These are phyloP conservation scores for Ichneumoninae sp. DNA, from an alignment of 2,888 invertebrate genomes.

Conservation along the genomic window DNA sequence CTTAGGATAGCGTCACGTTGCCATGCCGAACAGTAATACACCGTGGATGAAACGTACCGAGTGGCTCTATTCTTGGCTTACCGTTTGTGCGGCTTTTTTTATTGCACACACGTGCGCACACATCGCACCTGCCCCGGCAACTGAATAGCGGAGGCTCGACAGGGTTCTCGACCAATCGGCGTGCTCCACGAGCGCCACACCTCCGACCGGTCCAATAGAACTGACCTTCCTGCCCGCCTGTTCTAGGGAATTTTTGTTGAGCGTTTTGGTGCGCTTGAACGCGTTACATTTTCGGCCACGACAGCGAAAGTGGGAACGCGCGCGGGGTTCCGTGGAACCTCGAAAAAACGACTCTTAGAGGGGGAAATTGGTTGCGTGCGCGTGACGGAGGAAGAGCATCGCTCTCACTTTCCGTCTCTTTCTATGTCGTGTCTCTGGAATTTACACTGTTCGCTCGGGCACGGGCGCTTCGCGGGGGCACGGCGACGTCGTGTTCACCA, in stretches of 20 bases:
- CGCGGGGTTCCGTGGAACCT: neutral
- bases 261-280: conserved; percentile 31
- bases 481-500: conserved; percentile 43
- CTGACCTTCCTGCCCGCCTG: neutral
- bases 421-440: conserved; percentile 54
- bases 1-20: neutral
- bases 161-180: conserved; percentile 72
- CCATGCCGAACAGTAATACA: neutral
- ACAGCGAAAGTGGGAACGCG: conserved; percentile 2
- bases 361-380: conserved; percentile 41
- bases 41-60: conserved; percentile 16
- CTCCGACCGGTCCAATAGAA: conserved; percentile 71
- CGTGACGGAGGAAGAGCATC: conserved; percentile 27
- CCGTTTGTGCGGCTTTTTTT: conserved; percentile 36
- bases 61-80: conserved; percentile 58
- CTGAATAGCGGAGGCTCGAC: conserved; percentile 75
- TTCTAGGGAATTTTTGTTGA: conserved; percentile 49
- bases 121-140: conserved; percentile 29
- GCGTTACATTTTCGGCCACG: conserved; percentile 18
- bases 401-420: conserved; percentile 43
- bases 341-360: neutral
- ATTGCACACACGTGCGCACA: conserved; percentile 1
- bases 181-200: conserved; percentile 72
- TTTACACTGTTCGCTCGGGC: conserved; percentile 33
- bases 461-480: conserved; percentile 38